phyloP scores from a whole-genome alignment of 2,888 invertebrate genomes.

The Homarus gammarus region DNA sequence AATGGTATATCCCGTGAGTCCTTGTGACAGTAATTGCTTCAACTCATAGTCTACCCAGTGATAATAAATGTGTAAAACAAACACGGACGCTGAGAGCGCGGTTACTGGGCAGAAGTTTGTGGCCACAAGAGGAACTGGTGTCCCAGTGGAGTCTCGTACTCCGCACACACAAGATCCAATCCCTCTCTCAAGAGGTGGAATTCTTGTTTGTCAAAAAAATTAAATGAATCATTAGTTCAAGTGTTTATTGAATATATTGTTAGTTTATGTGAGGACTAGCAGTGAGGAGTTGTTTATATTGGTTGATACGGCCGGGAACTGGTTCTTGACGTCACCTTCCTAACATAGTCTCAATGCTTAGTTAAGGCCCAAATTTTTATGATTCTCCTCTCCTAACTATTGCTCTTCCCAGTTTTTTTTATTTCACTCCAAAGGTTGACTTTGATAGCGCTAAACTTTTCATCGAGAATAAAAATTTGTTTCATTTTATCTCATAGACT shows the following conservation, averaged over 20 bases:
- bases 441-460: background rate
- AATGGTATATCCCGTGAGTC: background rate
- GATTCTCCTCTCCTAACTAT: background rate
- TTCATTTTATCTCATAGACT: background rate
- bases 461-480: background rate
- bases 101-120: background rate
- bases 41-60: conserved; percentile 14
- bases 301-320: no score
- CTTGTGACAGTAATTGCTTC: background rate
- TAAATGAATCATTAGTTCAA: background rate
- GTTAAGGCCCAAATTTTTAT: background rate
- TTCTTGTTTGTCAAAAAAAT: background rate
- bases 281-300: no score
- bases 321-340: no score
- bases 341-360: background rate
- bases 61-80: background rate
- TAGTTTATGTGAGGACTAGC: background rate
- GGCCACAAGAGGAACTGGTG: background rate
- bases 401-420: background rate
- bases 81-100: background rate
- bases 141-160: background rate
- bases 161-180: background rate
- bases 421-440: no score
- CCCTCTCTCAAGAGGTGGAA: background rate
- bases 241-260: background rate